Conservation (phyloP, 2,888 invertebrate species). For the Prosapia bicincta region DNA sequence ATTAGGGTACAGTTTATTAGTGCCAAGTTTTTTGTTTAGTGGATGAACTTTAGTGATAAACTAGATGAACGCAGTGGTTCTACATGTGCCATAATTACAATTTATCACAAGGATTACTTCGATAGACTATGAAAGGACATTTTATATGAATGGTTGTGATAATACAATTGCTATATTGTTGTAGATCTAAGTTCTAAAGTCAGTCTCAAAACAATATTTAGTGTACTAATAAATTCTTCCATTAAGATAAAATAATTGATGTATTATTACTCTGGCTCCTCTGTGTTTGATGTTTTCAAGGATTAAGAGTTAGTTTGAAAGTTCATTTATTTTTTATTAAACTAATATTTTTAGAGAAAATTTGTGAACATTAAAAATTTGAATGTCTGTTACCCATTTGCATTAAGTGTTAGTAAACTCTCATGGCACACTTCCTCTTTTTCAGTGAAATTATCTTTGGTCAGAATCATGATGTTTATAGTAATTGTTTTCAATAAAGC, state of each 20-base stretch:
- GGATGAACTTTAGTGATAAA: neutral
- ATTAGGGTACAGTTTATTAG: neutral
- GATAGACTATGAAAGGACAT: neutral
- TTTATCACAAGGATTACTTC: neutral
- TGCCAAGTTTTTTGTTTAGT: neutral
- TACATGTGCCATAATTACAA: neutral
- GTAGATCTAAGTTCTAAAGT: neutral
- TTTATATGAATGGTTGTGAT: neutral
- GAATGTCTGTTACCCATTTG: too few species aligned
- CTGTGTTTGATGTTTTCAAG: neutral
- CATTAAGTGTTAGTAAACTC: too few species aligned
- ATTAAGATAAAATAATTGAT: neutral
- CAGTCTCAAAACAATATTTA: neutral
- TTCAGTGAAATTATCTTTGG: too few species aligned
- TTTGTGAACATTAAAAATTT: too few species aligned
- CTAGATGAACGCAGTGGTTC: neutral
- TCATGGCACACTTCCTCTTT: too few species aligned
- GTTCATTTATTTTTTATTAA: too few species aligned
- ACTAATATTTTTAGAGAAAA: too few species aligned
- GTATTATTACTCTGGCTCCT: neutral
- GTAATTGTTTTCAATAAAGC: too few species aligned
- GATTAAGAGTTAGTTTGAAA: too few species aligned
- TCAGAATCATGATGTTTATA: too few species aligned
- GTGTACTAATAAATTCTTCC: conserved; percentile 2
- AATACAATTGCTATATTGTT: neutral